Base-by-base conservation (phyloP, 2,797 vertebrate genomes). In the Hybognathus amarus region DNA sequence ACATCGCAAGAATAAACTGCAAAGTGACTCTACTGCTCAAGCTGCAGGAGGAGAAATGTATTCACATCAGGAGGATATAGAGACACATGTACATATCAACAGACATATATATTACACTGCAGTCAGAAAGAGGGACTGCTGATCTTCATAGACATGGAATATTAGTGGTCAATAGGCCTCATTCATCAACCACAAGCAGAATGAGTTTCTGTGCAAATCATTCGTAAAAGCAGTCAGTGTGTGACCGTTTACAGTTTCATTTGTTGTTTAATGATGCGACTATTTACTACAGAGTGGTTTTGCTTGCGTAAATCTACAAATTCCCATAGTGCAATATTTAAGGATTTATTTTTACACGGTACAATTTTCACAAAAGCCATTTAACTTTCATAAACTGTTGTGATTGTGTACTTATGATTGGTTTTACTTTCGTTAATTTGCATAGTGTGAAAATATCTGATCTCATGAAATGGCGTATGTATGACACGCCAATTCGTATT, bases 61-160 rank as follows among this genome's bases (percentile, higher is more conserved):
- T 92, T 94, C 90, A 95, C 91, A 92, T 86, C 90, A 93, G 89
- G 75, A 87, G 90, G 90, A 89, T 68, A 45, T 50, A 82, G 84
- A 88, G 87, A 93, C 87, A 90, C 90, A 94, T 94, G 90, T 94
- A 94, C 93, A 94, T 94, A 94, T 93, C 88, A 92, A 95, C 93
- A 95, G 87, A 91, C 67, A 82, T 77, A 63, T 67, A 82, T 92
- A 92, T 91, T 92, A 89, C 80, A 89, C 79, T 80, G 92, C 89
- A 91, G 77, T 90, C 80, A 89, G 79, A 91, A 86, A 88, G 69
- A 64, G 89, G 77, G 63, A 75, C 82, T 84, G 83, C 68, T 50
- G 52, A 40, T 40, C 87, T 79, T 82, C 86, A 82, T 77, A 85
- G 47, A 88, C 88, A 36, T 74, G 89, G 66, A 88, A 89, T 86